These are phyloP conservation scores for Leptinotarsa texana DNA, from an alignment of 1,140 invertebrate species.

Conservation along the genomic window DNA sequence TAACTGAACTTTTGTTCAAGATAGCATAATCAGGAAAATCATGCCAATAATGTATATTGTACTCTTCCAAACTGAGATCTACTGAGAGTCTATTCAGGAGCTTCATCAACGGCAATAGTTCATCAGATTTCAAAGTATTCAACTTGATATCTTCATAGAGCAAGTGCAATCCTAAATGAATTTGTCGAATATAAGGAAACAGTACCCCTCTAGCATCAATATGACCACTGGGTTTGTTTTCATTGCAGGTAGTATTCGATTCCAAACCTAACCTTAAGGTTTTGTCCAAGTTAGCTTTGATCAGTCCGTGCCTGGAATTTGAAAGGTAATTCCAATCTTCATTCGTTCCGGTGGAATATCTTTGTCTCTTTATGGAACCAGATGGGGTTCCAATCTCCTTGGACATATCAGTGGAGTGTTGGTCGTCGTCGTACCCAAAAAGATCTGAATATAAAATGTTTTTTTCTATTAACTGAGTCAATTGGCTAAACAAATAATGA, in stretches of 20 bases:
- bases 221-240: background rate
- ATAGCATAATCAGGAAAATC: conserved; percentile 75
- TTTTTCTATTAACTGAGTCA: too few species aligned
- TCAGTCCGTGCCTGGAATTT: conserved; percentile 59
- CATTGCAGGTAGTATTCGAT: background rate
- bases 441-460: conserved; percentile 41
- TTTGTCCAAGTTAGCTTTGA: conserved; percentile 17
- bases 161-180: conserved; percentile 83
- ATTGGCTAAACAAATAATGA: too few species aligned
- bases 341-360: conserved; percentile 60
- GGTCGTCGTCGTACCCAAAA: conserved; percentile 49
- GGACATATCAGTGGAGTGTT: conserved; percentile 43
- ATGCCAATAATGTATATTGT: conserved; percentile 81
- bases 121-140: conserved; percentile 70
- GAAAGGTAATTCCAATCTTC: conserved; percentile 81
- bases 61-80: conserved; percentile 74
- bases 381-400: conserved; percentile 36
- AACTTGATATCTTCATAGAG: conserved; percentile 91
- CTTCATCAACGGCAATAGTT: conserved; percentile 69
- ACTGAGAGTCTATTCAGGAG: conserved; percentile 78
- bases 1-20: conserved; percentile 56
- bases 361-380: conserved; percentile 45
- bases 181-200: conserved; percentile 73
- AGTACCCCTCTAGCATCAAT: conserved; percentile 63
- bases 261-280: conserved; percentile 14